Conservation (phyloP, 2,888 invertebrate genomes). For the Trachelus stipa region DNA sequence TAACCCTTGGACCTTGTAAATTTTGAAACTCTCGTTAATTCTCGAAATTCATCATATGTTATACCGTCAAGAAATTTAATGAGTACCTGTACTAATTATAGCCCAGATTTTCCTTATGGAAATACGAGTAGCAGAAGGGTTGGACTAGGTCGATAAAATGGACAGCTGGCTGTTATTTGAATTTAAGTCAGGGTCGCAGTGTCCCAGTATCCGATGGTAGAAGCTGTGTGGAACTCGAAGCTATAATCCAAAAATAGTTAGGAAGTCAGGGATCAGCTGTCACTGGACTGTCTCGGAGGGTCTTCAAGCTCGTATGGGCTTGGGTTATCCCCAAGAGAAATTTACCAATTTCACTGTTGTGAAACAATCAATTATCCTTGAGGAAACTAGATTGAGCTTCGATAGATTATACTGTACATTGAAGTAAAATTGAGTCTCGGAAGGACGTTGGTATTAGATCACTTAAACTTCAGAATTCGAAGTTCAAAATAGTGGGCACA, state of each 20-base stretch:
- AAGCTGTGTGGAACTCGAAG: constrained; percentile 25
- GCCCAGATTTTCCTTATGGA: background rate
- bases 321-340: background rate
- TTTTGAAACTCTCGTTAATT: background rate
- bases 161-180: constrained; percentile 43
- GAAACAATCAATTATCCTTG: background rate
- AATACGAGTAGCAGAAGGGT: background rate
- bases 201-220: constrained; percentile 44
- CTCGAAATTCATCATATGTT: background rate
- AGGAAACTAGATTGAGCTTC: background rate
- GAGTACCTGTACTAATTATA: background rate
- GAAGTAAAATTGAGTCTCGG: background rate
- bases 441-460: background rate
- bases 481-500: background rate
- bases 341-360: background rate
- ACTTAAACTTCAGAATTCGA: background rate
- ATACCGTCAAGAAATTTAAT: background rate
- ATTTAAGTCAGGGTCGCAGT: constrained; percentile 56
- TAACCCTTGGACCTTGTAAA: background rate
- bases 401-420: background rate
- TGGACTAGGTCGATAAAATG: background rate
- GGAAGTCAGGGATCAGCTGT: background rate
- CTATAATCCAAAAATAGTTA: background rate
- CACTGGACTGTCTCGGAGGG: background rate
- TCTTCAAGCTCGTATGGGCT: background rate